Conservation (phyloP, 2,113 vertebrate species). For the Neodontobutis hainanensis region DNA sequence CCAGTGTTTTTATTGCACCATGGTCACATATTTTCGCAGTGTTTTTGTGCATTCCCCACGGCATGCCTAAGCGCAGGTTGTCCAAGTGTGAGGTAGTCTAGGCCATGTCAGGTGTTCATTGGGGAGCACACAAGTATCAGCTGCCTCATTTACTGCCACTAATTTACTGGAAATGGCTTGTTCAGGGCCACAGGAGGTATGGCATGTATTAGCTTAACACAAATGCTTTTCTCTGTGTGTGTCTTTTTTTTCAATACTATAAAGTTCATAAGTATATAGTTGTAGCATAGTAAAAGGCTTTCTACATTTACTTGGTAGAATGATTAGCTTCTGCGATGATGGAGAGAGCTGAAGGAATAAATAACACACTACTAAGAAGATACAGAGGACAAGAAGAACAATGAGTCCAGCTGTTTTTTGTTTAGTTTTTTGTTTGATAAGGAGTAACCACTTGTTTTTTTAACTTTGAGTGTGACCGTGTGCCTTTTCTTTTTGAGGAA, state of each 20-base stretch:
- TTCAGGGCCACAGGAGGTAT: conserved; percentile 41
- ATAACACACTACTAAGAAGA: too few species aligned
- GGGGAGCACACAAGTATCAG: conserved; percentile 60
- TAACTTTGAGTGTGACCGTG: not conserved
- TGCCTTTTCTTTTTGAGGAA: conserved; percentile 14
- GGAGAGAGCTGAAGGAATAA: not conserved
- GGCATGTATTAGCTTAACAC: conserved; percentile 58
- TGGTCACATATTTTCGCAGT: conserved; percentile 40
- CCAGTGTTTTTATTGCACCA: conserved; percentile 51
- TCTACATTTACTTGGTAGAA: not conserved
- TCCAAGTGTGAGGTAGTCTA: conserved; percentile 43
- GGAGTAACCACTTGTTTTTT: conserved; percentile 8
- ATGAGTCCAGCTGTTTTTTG: too few species aligned
- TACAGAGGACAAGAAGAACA: too few species aligned
- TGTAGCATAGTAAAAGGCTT: not conserved
- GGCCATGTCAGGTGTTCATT: conserved; percentile 67
- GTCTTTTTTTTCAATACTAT: conserved; percentile 4
- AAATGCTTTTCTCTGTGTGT: conserved; percentile 17
- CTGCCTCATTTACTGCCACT: conserved; percentile 69
- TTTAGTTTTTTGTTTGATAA: too few species aligned
- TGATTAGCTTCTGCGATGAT: not conserved
- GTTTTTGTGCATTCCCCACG: conserved; percentile 27
- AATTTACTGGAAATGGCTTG: conserved; percentile 64
- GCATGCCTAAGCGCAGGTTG: conserved; percentile 56
- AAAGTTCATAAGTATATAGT: not conserved